phyloP scores from a whole-genome alignment of 2,113 vertebrate species.

The Cyphomyrus discorhynchus region DNA sequence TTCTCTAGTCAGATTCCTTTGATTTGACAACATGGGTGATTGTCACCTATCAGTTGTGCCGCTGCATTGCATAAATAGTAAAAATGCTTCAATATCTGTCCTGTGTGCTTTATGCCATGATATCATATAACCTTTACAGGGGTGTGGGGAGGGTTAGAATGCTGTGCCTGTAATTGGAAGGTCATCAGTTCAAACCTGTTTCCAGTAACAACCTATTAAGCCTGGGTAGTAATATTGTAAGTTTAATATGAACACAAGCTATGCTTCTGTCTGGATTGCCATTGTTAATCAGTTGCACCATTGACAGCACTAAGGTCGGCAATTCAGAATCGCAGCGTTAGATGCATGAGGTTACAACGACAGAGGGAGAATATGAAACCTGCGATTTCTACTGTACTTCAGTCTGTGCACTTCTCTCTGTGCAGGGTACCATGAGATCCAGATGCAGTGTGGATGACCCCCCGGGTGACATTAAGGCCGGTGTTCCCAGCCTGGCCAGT shows the following conservation, averaged over 20 bases:
- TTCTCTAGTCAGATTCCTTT: not conserved
- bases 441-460: conserved; percentile 76
- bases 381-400: conserved; percentile 9
- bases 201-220: not conserved
- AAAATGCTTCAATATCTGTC: not conserved
- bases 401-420: conserved; percentile 23
- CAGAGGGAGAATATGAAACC: not conserved
- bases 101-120: not conserved
- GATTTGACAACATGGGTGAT: not conserved
- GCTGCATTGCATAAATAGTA: not conserved
- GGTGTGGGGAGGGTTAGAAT: no score
- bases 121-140: no score
- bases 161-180: not conserved
- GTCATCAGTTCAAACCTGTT: not conserved
- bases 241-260: not conserved
- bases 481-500: conserved; percentile 62
- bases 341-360: not conserved
- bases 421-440: conserved; percentile 84
- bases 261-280: not conserved
- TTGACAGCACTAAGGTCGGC: not conserved
- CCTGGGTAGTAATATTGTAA: not conserved
- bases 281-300: not conserved
- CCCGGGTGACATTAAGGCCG: conserved; percentile 64
- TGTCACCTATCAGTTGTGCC: not conserved
- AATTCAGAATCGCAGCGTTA: not conserved